Evolutionary conservation across 2,888 invertebrate genomes (phyloP).

Genomic region (Drosophila paranaensis): DNA sequence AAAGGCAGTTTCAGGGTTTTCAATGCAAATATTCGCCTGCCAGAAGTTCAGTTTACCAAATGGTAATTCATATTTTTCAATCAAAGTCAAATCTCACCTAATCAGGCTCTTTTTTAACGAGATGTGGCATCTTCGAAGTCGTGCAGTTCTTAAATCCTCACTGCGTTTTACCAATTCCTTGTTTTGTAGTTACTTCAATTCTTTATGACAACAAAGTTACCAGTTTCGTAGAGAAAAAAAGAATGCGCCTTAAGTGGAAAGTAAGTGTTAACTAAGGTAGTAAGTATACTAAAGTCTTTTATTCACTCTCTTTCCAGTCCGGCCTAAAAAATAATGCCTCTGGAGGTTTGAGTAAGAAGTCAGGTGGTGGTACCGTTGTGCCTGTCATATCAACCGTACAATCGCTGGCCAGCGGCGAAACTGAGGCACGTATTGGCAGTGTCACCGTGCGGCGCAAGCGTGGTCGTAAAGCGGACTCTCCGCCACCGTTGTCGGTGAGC

Average conservation of each 20-base stretch:
- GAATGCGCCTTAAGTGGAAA: constrained; percentile 4
- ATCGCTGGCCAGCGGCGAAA: constrained; percentile 87
- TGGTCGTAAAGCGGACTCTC: constrained; percentile 77
- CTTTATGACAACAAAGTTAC: no score
- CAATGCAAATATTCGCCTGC: neutral
- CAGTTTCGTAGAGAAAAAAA: neutral
- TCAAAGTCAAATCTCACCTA: neutral
- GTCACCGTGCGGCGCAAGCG: constrained; percentile 79
- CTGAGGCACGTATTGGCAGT: constrained; percentile 78
- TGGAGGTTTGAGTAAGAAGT: constrained; percentile 64
- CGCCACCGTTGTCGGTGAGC: constrained; percentile 52
- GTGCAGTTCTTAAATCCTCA: no score
- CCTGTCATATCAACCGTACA: constrained; percentile 91
- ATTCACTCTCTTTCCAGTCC: constrained; percentile 34
- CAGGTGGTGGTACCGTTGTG: constrained; percentile 83
- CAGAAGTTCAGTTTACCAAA: neutral
- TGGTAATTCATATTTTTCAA: neutral
- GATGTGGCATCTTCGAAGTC: neutral
- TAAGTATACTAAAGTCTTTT: neutral
- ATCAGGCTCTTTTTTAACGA: neutral
- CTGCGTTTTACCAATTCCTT: neutral
- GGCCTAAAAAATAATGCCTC: constrained; percentile 40
- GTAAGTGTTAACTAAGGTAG: neutral
- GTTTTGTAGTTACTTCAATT: no score
- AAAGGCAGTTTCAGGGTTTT: neutral